Percentiles rank a stretch among this genome's conserved stretches.
phyloP scores from a whole-genome alignment of 2,797 vertebrate genomes.

The Pipistrellus nathusii region DNA sequence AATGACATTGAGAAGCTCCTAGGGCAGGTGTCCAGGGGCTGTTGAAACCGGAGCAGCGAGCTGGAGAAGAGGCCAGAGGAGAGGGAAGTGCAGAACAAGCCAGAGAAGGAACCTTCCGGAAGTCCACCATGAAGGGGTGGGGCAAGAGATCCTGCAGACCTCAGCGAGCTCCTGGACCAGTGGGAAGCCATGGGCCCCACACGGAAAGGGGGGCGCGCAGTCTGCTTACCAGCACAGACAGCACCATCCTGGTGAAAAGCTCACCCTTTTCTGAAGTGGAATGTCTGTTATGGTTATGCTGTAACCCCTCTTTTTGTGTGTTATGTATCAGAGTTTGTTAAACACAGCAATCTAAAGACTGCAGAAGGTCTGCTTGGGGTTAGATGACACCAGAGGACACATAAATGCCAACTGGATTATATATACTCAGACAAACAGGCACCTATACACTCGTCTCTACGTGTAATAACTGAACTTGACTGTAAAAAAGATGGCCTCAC shows the following conservation, averaged over 20 bases:
- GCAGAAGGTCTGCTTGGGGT: not conserved
- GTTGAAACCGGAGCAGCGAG: rapidly evolving
- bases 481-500: not conserved
- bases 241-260: not conserved
- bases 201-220: too few relatives aligned
- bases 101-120: too few relatives aligned
- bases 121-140: too few relatives aligned
- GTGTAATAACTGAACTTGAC: not conserved
- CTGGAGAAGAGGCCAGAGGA: too few relatives aligned
- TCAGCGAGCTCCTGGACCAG: too few relatives aligned
- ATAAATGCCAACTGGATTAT: not conserved
- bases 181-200: too few relatives aligned
- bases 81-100: too few relatives aligned
- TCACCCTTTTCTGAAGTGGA: not conserved
- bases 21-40: too few relatives aligned
- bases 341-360: not conserved
- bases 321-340: not conserved
- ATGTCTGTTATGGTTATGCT: not conserved
- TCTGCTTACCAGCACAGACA: too few relatives aligned
- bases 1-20: not conserved
- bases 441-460: not conserved
- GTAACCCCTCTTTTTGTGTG: not conserved
- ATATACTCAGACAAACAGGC: not conserved
- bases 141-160: too few relatives aligned
- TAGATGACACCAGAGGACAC: not conserved